Evolutionary conservation across 2,888 invertebrate species (phyloP).

Genomic region (Zeuzera pyrina): DNA sequence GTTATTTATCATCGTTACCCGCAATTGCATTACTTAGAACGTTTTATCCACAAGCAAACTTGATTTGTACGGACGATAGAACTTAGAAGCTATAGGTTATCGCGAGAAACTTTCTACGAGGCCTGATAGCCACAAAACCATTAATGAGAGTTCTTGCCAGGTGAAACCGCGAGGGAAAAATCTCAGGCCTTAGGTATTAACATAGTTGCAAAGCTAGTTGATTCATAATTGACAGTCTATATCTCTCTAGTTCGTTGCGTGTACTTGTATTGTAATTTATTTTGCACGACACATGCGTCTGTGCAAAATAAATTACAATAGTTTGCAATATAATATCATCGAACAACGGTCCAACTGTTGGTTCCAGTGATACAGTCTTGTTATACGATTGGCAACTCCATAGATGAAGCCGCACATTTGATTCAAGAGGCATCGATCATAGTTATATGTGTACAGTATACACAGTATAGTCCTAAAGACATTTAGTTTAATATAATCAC

Average conservation of each 20-base stretch:
- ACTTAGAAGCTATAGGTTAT: slow-evolving; percentile 8
- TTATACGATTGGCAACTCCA: slow-evolving; percentile 63
- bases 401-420: too few relatives aligned
- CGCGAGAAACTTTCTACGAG: slow-evolving; percentile 42
- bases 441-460: too few relatives aligned
- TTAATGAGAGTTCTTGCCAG: slow-evolving; percentile 53
- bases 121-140: slow-evolving; percentile 55
- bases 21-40: too few relatives aligned
- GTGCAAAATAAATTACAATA: slow-evolving; percentile 48
- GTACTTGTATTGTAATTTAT: too few relatives aligned
- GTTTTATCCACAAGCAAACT: too few relatives aligned
- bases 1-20: too few relatives aligned
- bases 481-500: too few relatives aligned
- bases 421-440: too few relatives aligned
- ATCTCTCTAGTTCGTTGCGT: slow-evolving; percentile 41
- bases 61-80: too few relatives aligned
- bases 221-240: slow-evolving; percentile 64
- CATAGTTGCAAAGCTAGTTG: slow-evolving; percentile 68
- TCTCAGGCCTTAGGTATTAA: slow-evolving; percentile 61
- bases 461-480: too few relatives aligned
- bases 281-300: slow-evolving; percentile 25
- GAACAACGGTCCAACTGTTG: slow-evolving; percentile 39
- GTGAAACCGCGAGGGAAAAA: slow-evolving; percentile 68
- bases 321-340: slow-evolving; percentile 52
- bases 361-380: slow-evolving; percentile 65